Evolutionary conservation across 35 echinoderm and acorn worm species (phyloP).

Genomic region (Lytechinus pictus): DNA sequence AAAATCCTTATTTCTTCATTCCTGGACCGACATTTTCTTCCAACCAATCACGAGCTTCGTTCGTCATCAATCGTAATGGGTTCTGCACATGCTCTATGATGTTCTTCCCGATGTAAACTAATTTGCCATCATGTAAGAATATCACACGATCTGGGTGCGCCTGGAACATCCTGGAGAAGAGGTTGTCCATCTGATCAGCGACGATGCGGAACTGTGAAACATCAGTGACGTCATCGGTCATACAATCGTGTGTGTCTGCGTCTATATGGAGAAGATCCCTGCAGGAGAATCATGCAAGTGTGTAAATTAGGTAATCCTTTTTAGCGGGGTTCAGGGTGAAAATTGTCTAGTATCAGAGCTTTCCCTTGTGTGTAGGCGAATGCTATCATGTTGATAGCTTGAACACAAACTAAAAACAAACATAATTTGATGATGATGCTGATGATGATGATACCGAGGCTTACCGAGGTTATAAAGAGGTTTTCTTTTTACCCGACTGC

Average conservation of each 20-base stretch:
- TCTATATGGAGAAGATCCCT: slow-evolving; percentile 50
- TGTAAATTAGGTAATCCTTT: too few relatives aligned
- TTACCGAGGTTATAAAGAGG: too few relatives aligned
- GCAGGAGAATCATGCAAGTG: too few relatives aligned
- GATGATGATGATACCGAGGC: too few relatives aligned
- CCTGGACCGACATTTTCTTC: not conserved
- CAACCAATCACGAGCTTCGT: slow-evolving; percentile 60
- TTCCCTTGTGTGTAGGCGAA: too few relatives aligned
- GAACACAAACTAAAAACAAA: too few relatives aligned
- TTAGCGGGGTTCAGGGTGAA: too few relatives aligned
- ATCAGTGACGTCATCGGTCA: slow-evolving; percentile 51
- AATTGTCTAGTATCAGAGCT: too few relatives aligned
- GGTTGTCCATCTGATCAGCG: slow-evolving; percentile 59
- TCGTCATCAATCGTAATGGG: slow-evolving; percentile 46
- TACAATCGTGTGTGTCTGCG: not conserved
- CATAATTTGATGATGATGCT: too few relatives aligned
- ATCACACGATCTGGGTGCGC: slow-evolving; percentile 55
- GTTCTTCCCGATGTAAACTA: slow-evolving; percentile 25
- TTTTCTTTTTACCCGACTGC: too few relatives aligned
- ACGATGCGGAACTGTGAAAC: slow-evolving; percentile 28
- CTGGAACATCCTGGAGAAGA: slow-evolving; percentile 33
- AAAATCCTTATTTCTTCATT: not conserved
- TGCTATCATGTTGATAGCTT: too few relatives aligned
- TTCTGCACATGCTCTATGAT: slow-evolving; percentile 24
- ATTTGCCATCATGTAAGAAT: slow-evolving; percentile 27